Percentiles rank a stretch among this genome's conserved stretches.
Conservation (phyloP, 2,888 invertebrate genomes). For the Neoaliturus tenellus region DNA sequence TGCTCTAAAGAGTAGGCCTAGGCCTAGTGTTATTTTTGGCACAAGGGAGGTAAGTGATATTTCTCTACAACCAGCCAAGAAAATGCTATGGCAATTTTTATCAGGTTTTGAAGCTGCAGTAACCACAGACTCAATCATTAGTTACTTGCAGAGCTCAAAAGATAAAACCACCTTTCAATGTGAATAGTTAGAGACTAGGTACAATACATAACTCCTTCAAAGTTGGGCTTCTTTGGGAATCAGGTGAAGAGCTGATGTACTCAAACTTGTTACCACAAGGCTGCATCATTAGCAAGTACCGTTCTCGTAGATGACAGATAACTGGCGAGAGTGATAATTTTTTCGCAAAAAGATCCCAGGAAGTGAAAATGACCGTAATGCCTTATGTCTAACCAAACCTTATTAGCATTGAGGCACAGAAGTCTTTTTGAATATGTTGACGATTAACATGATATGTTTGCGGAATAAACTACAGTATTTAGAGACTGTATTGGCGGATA, state of each 20-base stretch:
- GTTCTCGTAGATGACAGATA: too few relatives aligned
- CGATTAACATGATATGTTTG: constrained; percentile 8
- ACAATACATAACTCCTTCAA: not conserved
- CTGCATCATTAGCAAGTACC: too few relatives aligned
- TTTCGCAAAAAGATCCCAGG: too few relatives aligned
- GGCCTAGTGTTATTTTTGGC: not conserved
- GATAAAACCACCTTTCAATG: not conserved
- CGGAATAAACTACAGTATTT: constrained; percentile 3
- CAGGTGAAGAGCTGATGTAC: not conserved
- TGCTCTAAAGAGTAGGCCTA: not conserved
- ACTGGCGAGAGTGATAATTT: too few relatives aligned
- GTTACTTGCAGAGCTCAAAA: not conserved
- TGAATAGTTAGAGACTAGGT: not conserved
- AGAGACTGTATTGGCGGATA: not conserved
- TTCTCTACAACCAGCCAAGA: not conserved
- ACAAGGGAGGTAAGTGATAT: not conserved
- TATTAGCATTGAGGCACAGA: not conserved
- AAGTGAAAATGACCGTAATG: too few relatives aligned
- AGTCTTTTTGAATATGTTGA: constrained; percentile 18
- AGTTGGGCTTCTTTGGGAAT: not conserved
- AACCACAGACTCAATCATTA: not conserved
- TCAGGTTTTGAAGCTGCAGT: not conserved
- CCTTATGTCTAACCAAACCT: too few relatives aligned
- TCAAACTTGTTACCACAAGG: too few relatives aligned
- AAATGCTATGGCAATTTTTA: not conserved